Conservation (phyloP, 2,797 vertebrate genomes). For the Gephyroberyx darwinii region DNA sequence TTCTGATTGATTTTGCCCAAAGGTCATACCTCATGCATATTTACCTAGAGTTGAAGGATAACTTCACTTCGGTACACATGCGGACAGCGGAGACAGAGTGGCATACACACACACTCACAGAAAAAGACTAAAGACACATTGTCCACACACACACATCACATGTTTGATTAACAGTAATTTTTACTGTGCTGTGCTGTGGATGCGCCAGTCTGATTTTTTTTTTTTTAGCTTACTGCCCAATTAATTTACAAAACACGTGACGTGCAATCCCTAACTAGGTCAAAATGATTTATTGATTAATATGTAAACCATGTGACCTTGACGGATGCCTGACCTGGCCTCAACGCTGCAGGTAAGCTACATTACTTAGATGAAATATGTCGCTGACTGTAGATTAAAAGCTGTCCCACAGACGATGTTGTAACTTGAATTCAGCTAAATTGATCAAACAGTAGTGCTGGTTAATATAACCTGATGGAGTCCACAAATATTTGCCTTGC, state of each 20-base stretch:
- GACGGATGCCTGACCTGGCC: not conserved
- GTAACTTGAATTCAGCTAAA: not conserved
- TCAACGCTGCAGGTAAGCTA: not conserved
- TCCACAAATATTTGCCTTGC: constrained; percentile 46
- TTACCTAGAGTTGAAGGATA: constrained; percentile 66
- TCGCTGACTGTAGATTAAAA: not conserved
- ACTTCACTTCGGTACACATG: constrained; percentile 35
- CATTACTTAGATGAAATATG: constrained; percentile 11
- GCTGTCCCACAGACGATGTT: not conserved
- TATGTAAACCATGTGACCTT: not conserved
- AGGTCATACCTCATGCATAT: constrained; percentile 66
- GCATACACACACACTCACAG: constrained; percentile 8
- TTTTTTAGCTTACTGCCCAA: no score
- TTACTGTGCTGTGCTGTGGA: no score
- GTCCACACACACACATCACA: constrained; percentile 4
- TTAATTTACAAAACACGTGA: not conserved
- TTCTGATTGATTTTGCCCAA: constrained; percentile 63
- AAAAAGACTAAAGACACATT: not conserved
- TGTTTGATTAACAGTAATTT: no score
- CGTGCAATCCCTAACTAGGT: constrained; percentile 5
- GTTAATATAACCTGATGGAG: not conserved
- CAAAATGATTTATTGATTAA: constrained; percentile 17
- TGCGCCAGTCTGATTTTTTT: no score
- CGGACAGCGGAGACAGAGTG: not conserved
- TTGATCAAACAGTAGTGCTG: not conserved